These are phyloP conservation scores for Propithecus deckenii DNA, from an alignment of 2,797 vertebrate genomes.

Conservation along the genomic window DNA sequence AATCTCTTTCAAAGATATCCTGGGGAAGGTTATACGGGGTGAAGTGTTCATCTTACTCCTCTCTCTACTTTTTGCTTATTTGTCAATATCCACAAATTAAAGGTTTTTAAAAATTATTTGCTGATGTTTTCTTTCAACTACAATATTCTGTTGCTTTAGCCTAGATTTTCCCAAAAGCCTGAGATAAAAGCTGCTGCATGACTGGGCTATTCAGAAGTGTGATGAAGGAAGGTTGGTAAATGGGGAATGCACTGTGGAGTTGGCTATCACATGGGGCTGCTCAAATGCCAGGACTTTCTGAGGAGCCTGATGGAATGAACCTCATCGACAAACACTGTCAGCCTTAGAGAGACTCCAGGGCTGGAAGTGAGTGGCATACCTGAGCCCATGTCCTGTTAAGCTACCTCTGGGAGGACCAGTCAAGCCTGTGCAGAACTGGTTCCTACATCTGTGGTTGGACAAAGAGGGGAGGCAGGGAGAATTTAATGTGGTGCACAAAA, in stretches of 20 bases:
- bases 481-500: not conserved
- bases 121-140: not conserved
- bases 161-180: not conserved
- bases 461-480: not conserved
- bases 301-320: not conserved
- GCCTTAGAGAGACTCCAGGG: not conserved
- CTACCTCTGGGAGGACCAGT: not conserved
- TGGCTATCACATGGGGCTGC: not conserved
- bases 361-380: not conserved
- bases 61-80: not conserved
- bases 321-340: not conserved
- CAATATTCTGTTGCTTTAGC: not conserved
- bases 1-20: not conserved
- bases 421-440: not conserved
- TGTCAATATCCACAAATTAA: not conserved
- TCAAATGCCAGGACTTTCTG: not conserved
- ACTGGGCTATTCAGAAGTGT: not conserved
- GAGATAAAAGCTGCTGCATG: not conserved
- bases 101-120: not conserved
- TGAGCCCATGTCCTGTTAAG: not conserved
- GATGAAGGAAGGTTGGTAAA: not conserved
- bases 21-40: fast-evolving
- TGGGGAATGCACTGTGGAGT: not conserved
- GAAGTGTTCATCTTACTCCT: not conserved
- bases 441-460: not conserved